A percentile compares a stretch with the other conserved stretches of the same genome.
These are phyloP conservation scores for Drosophila funebris DNA, from an alignment of 1,140 invertebrate species.

Conservation along the genomic window DNA sequence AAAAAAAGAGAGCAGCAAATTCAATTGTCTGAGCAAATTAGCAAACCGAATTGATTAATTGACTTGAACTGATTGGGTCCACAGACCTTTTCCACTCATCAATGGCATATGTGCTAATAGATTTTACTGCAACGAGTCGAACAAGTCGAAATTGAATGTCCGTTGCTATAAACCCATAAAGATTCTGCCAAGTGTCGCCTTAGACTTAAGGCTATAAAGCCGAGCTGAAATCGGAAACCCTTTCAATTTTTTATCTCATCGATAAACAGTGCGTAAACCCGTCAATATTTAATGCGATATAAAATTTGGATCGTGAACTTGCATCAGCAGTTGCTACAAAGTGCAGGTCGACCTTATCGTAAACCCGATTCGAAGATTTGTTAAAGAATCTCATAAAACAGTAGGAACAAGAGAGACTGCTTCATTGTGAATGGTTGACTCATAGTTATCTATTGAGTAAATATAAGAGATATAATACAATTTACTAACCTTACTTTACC, in stretches of 20 bases:
- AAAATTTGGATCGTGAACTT: slow-evolving; percentile 55
- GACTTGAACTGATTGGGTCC: slow-evolving; percentile 47
- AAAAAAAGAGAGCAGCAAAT: slow-evolving; percentile 2
- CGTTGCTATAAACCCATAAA: not conserved
- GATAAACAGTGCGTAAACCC: slow-evolving; percentile 54
- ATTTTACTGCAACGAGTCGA: not conserved
- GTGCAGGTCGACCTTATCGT: slow-evolving; percentile 53
- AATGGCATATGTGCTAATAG: slow-evolving; percentile 3
- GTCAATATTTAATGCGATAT: slow-evolving; percentile 61
- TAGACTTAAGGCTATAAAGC: slow-evolving; percentile 15
- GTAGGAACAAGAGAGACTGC: slow-evolving; percentile 8
- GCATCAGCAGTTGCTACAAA: slow-evolving; percentile 68
- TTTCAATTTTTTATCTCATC: slow-evolving; percentile 56
- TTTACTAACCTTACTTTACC: no score
- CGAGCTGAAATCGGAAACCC: slow-evolving; percentile 26
- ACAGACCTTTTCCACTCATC: slow-evolving; percentile 19
- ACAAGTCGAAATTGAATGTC: slow-evolving; percentile 1
- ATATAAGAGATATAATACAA: no score
- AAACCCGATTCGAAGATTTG: slow-evolving; percentile 67
- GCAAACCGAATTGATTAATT: slow-evolving; percentile 64
- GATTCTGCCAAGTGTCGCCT: not conserved
- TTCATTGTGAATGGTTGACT: not conserved
- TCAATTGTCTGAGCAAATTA: slow-evolving; percentile 58
- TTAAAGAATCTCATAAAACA: slow-evolving; percentile 71
- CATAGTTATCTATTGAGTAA: not conserved